Evolutionary conservation across 64 coral and sea anemone genomes (phyloP).

Genomic region (Actinia tenebrosa): DNA sequence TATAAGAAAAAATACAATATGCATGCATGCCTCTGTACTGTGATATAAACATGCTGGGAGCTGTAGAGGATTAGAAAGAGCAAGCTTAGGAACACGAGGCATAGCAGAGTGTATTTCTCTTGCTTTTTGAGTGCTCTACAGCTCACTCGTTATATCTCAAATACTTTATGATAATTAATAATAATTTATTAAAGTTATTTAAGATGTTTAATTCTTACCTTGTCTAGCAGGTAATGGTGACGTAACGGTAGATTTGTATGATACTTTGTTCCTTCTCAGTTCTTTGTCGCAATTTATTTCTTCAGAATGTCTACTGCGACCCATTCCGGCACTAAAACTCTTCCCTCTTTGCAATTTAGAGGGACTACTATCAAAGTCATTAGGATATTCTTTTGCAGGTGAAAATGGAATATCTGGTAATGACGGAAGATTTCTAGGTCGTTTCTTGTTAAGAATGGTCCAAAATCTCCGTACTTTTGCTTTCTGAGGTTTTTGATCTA

Average conservation of each 20-base stretch:
- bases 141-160: too few species aligned
- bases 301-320: not conserved
- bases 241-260: not conserved
- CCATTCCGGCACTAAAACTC: not conserved
- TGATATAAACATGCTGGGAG: too few species aligned
- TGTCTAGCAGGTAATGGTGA: not conserved
- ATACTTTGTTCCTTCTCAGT: not conserved
- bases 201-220: not conserved
- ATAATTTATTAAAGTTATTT: not conserved
- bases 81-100: too few species aligned
- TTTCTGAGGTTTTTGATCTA: constrained; percentile 38
- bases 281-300: not conserved
- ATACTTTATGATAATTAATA: too few species aligned
- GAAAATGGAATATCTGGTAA: constrained; percentile 1
- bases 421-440: constrained; percentile 10
- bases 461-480: constrained; percentile 55
- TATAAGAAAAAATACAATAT: too few species aligned
- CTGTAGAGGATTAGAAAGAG: too few species aligned
- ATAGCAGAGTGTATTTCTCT: too few species aligned
- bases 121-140: too few species aligned
- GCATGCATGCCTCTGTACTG: too few species aligned
- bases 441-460: constrained; percentile 54
- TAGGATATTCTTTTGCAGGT: constrained; percentile 3
- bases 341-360: not conserved
- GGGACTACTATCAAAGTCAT: not conserved